Base-by-base conservation (phyloP, 1,140 invertebrate genomes). In the Zophobas atratus region DNA sequence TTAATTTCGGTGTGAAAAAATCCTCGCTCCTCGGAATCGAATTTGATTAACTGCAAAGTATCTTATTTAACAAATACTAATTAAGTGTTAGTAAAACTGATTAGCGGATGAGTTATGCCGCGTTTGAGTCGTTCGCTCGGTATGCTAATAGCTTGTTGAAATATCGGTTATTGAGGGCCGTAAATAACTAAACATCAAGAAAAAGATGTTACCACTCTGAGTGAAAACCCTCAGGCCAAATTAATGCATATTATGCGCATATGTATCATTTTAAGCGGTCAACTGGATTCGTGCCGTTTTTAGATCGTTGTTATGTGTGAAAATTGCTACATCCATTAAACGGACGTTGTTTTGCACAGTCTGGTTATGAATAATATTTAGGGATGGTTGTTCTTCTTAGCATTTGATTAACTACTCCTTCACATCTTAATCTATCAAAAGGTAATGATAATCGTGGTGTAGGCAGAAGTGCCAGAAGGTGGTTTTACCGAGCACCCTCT, bases 81-180 rank as follows among this genome's bases (percentile, higher is more conserved):
- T 77, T 79, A 77, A 70, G 75, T 77, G 70, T 77, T 79, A 77
- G 70, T 67, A 67, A 67, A 67, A 67, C 76, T 80, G 81, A 81
- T 81, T 81, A 81, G 81, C 57, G 76, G 67, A 81, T 81, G 81
- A 81, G 53, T 80, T 78, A 81, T 81, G 67, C 8, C 73, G 56
- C 46, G 48, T 81, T 78, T 77, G 75, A 77, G 70, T 49, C 75
- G 57, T 55, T 76, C 48, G 63, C 67, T 73, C 38, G 74, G 71
- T 75, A 80, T 77, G 71, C 76, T 80, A 80, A 80, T 80, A 67
- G 63, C 78, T 77, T 80, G 78, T 80, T 80, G 78, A 80, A 80
- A 80, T 80, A 80, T 77, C 78, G 75, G 75, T 80, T 80, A 80
- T 80, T 79, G 75, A 80, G 75, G 38, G 32, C 57, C 75, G 76